These are phyloP conservation scores for Conger conger DNA, from an alignment of 2,113 vertebrate species.

Conservation along the genomic window DNA sequence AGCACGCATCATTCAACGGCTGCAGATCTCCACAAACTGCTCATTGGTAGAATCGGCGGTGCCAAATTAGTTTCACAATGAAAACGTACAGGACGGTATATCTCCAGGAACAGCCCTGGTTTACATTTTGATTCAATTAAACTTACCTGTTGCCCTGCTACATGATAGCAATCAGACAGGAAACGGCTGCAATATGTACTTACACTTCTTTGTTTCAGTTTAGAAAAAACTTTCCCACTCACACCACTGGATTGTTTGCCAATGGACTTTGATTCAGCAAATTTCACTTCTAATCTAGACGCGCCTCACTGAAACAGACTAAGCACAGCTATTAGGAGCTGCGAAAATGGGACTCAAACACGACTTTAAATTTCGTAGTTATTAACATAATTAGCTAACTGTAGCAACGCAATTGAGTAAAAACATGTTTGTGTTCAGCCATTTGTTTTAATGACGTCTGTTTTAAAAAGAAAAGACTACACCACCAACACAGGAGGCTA, in stretches of 20 bases:
- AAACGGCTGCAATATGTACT: not conserved
- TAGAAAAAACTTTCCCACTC: not conserved
- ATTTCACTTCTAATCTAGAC: not conserved
- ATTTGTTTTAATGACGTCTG: not conserved
- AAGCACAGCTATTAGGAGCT: not conserved
- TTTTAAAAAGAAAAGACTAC: too few relatives aligned
- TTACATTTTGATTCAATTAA: not conserved
- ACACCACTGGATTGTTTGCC: not conserved
- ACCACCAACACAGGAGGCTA: too few relatives aligned
- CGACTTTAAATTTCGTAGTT: too few relatives aligned
- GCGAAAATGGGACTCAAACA: not conserved
- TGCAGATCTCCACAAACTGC: too few relatives aligned
- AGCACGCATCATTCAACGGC: too few relatives aligned
- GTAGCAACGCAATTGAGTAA: too few relatives aligned
- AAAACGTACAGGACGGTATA: too few relatives aligned
- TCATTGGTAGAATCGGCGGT: too few relatives aligned
- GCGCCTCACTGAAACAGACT: not conserved
- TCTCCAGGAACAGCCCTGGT: too few relatives aligned
- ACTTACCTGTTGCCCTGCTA: not conserved
- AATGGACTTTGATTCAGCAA: not conserved
- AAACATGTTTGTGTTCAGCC: too few relatives aligned
- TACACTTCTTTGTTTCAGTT: not conserved
- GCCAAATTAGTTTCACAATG: too few relatives aligned
- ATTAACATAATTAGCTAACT: too few relatives aligned
- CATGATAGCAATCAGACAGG: not conserved